phyloP scores from a whole-genome alignment of 1,140 invertebrate species.

The Drosophila mauritiana region DNA sequence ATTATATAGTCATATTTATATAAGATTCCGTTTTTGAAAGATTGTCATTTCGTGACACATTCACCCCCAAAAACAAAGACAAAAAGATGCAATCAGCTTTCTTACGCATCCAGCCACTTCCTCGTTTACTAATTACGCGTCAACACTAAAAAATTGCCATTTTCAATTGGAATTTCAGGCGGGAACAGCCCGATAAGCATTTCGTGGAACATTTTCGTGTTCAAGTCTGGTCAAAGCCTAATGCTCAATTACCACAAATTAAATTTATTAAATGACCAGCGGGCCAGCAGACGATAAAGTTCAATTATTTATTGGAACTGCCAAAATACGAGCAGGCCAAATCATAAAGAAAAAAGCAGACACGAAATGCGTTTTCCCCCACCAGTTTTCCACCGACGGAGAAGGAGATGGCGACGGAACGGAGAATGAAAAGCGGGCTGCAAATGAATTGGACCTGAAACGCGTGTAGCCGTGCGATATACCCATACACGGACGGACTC shows the following conservation, averaged over 20 bases:
- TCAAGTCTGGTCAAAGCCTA: slow-evolving; percentile 23
- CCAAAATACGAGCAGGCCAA: slow-evolving; percentile 55
- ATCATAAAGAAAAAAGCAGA: slow-evolving; percentile 63
- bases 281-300: slow-evolving; percentile 58
- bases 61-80: background rate
- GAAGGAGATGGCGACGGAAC: background rate
- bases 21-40: slow-evolving; percentile 16
- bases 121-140: slow-evolving; percentile 50
- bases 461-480: slow-evolving; percentile 69
- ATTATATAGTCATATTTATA: slow-evolving; percentile 17
- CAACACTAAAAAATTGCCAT: slow-evolving; percentile 54
- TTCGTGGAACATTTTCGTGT: slow-evolving; percentile 15
- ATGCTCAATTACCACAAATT: slow-evolving; percentile 80
- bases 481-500: slow-evolving; percentile 49
- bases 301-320: slow-evolving; percentile 78
- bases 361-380: slow-evolving; percentile 38
- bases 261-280: slow-evolving; percentile 74
- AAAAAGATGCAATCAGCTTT: slow-evolving; percentile 22
- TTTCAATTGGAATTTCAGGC: slow-evolving; percentile 59
- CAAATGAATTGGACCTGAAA: slow-evolving; percentile 78
- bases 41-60: slow-evolving; percentile 27
- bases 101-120: slow-evolving; percentile 21
- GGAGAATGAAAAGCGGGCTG: slow-evolving; percentile 38
- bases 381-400: slow-evolving; percentile 19
- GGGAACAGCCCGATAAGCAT: slow-evolving; percentile 49